Percentiles rank a stretch among this genome's conserved stretches.
Evolutionary conservation across 2,797 vertebrate species (phyloP).

Genomic region (Agapornis canus): DNA sequence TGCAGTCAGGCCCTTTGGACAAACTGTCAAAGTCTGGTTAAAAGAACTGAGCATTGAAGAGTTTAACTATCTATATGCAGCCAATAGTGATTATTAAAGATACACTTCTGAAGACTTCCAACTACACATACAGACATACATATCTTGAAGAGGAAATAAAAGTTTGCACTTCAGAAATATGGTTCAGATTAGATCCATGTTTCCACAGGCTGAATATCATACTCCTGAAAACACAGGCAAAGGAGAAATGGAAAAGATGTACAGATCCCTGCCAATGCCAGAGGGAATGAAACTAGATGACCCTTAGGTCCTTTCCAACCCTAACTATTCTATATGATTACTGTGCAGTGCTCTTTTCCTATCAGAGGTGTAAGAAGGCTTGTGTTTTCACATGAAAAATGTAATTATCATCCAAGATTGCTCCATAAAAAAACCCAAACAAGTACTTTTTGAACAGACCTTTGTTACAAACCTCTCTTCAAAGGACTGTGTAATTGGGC

Average conservation of each 20-base stretch:
- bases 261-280: neutral
- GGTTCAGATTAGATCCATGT: neutral
- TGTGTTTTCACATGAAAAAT: neutral
- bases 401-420: neutral
- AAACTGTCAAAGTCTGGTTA: neutral
- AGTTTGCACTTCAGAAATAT: neutral
- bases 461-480: neutral
- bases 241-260: neutral
- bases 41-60: neutral
- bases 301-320: neutral
- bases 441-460: neutral
- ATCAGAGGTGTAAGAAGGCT: neutral
- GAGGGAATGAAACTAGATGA: neutral
- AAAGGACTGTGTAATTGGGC: neutral
- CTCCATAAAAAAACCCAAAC: neutral
- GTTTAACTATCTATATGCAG: neutral
- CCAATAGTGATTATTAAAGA: neutral
- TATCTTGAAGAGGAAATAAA: neutral
- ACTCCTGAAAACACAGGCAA: neutral
- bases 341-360: neutral
- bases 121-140: rapidly evolving
- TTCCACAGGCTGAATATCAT: neutral
- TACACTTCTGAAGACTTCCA: neutral
- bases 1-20: neutral
- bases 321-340: neutral